Conservation (phyloP, 1,140 invertebrate genomes). For the Lordiphosa mommai region DNA sequence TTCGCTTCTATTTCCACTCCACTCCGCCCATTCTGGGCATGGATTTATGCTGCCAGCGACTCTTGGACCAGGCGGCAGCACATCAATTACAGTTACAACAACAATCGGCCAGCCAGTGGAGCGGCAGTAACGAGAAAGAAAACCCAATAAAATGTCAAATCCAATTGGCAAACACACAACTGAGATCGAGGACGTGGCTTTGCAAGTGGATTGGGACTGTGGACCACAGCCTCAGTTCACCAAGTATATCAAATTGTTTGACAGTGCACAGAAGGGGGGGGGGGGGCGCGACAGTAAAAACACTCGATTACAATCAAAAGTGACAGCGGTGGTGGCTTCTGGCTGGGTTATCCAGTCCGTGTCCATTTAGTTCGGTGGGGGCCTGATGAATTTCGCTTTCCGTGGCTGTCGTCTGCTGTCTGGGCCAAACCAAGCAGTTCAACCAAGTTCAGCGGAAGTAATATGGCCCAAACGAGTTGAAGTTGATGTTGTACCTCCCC, state of each 20-base stretch:
- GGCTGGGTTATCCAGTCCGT: neutral
- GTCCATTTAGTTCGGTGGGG: conserved; percentile 1
- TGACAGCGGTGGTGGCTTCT: conserved; percentile 45
- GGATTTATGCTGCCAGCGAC: conserved; percentile 65
- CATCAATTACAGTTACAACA: conserved; percentile 36
- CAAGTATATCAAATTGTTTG: conserved; percentile 71
- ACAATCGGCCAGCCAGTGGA: conserved; percentile 45
- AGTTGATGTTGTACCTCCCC: conserved; percentile 7
- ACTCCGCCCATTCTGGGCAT: conserved; percentile 5
- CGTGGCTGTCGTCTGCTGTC: neutral
- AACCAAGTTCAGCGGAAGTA: conserved; percentile 60
- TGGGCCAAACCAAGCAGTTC: conserved; percentile 33
- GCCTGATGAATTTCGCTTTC: conserved; percentile 50
- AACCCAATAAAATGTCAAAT: conserved; percentile 78
- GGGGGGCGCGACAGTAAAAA: conserved; percentile 41
- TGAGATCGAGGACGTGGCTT: conserved; percentile 18
- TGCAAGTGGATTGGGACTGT: conserved; percentile 14
- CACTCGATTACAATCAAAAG: conserved; percentile 76
- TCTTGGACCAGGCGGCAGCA: conserved; percentile 41
- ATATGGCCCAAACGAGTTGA: conserved; percentile 53
- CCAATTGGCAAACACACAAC: conserved; percentile 68
- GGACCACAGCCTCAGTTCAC: conserved; percentile 44
- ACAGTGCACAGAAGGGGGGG: conserved; percentile 25
- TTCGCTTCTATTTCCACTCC: neutral
- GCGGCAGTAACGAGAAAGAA: conserved; percentile 69